phyloP scores from a whole-genome alignment of 2,888 invertebrate genomes.

The Plutella xylostella region DNA sequence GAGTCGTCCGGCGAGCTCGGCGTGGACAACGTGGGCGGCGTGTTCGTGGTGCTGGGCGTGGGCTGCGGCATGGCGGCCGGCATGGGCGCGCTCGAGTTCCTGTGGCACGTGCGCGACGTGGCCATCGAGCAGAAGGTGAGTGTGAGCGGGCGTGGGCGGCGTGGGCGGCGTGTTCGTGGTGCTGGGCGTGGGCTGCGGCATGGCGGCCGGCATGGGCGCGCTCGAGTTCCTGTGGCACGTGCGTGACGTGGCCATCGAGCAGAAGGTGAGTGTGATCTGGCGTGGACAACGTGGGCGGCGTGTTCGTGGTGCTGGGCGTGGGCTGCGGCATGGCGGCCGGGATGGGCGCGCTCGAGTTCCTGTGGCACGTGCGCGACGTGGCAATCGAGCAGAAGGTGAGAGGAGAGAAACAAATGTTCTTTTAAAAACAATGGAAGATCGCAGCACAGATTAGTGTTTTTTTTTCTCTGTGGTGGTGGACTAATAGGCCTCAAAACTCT shows the following conservation, averaged over 20 bases:
- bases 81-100: conserved; percentile 49
- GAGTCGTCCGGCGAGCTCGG: conserved; percentile 70
- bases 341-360: conserved; percentile 87
- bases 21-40: conserved; percentile 91
- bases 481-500: no score
- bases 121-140: conserved; percentile 42
- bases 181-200: conserved; percentile 78
- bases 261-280: conserved; percentile 86
- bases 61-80: conserved; percentile 80
- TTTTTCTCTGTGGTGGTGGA: no score
- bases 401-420: no score
- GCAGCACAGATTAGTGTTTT: no score
- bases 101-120: conserved; percentile 27
- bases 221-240: conserved; percentile 93
- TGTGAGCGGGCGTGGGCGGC: conserved; percentile 81
- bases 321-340: conserved; percentile 80
- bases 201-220: conserved; percentile 81
- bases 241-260: conserved; percentile 80
- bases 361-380: conserved; percentile 87
- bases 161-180: conserved; percentile 95
- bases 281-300: conserved; percentile 91
- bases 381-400: conserved; percentile 83
- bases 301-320: conserved; percentile 85
- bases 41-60: conserved; percentile 85
- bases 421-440: no score